Conservation (phyloP, 2,113 vertebrate genomes). For the Neotragus pygmaeus region DNA sequence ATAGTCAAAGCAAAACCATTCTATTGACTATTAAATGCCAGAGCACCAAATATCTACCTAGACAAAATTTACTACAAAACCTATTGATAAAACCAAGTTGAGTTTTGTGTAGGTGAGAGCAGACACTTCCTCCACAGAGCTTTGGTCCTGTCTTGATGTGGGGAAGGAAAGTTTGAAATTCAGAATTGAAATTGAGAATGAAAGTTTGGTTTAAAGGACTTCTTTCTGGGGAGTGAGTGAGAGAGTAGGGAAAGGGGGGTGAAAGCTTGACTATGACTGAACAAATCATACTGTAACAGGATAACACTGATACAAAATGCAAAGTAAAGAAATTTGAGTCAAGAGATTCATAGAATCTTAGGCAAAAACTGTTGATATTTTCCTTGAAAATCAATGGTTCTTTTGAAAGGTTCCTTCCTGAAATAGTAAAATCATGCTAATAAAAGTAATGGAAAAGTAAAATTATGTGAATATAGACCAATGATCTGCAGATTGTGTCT, state of each 20-base stretch:
- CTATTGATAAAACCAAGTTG: not conserved
- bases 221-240: not conserved
- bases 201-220: not conserved
- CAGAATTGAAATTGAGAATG: not conserved
- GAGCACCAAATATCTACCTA: not conserved
- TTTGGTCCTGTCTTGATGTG: not conserved
- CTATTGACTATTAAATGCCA: not conserved
- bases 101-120: not conserved
- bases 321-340: not conserved
- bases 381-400: not conserved
- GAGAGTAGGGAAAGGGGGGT: fast-evolving
- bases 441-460: not conserved
- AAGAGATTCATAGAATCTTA: not conserved
- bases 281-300: not conserved
- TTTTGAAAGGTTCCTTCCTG: not conserved
- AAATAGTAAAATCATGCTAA: not conserved
- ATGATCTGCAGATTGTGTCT: not conserved
- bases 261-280: not conserved
- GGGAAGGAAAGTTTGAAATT: not conserved
- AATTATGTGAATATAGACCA: not conserved
- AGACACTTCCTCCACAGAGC: not conserved
- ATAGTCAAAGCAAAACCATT: not conserved
- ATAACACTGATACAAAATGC: not conserved
- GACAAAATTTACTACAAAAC: not conserved
- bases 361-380: not conserved